A percentile compares a stretch with the other conserved stretches of the same genome.
These are phyloP conservation scores for Ormyrus pomaceus DNA, from an alignment of 2,888 invertebrate genomes.

Conservation along the genomic window DNA sequence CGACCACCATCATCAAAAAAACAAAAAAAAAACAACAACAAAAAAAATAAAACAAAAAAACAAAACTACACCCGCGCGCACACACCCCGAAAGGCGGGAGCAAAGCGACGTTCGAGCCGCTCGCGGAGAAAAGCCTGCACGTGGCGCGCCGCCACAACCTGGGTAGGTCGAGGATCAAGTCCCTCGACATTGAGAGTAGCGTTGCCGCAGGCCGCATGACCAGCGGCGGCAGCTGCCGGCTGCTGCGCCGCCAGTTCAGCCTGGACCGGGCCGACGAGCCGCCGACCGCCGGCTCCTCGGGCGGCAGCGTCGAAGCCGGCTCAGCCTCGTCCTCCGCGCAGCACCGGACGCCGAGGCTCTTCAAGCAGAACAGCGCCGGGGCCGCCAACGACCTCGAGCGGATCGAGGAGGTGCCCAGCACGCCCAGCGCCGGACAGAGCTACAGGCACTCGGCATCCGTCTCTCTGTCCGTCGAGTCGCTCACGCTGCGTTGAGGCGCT, in stretches of 20 bases:
- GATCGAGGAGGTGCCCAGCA: slow-evolving; percentile 81
- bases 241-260: slow-evolving; percentile 83
- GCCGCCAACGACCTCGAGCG: slow-evolving; percentile 83
- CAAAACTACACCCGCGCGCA: not conserved
- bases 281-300: slow-evolving; percentile 30
- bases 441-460: slow-evolving; percentile 73
- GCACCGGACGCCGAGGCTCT: slow-evolving; percentile 73
- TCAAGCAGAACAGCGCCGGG: slow-evolving; percentile 83
- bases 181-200: slow-evolving; percentile 55
- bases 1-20: not conserved
- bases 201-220: slow-evolving; percentile 41
- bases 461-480: slow-evolving; percentile 74
- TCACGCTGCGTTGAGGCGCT: slow-evolving; percentile 63
- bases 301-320: slow-evolving; percentile 43
- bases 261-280: slow-evolving; percentile 81
- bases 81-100: not conserved
- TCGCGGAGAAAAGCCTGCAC: slow-evolving; percentile 42
- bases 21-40: not conserved
- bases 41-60: not conserved
- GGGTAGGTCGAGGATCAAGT: slow-evolving; percentile 50
- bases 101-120: slow-evolving; percentile 43
- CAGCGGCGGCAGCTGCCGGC: slow-evolving; percentile 73
- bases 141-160: slow-evolving; percentile 37
- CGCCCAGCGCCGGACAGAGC: slow-evolving; percentile 70
- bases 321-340: not conserved